Base-by-base conservation (phyloP, 2,888 invertebrate species). In the Agonopterix arenella region DNA sequence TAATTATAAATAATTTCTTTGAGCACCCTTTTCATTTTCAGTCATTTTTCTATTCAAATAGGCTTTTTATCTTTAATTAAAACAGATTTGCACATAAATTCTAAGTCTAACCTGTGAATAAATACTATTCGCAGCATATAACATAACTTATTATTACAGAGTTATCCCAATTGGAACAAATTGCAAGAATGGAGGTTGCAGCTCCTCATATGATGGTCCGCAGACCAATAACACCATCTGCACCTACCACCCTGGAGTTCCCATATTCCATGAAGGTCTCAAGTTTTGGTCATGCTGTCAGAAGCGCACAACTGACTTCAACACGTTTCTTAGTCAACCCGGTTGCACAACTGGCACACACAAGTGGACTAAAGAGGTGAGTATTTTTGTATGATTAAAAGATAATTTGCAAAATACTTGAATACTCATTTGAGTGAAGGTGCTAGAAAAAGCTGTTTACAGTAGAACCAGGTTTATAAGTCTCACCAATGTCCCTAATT, bases 201-300 rank as follows among this genome's bases (percentile, higher is more conserved):
- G 90, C 54, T 77, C 73, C 57, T 85, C 91, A 0, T 98, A 94
- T 70, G 90, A 91, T 59, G 94, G 94, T 5, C 90, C 92, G 1
- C 76, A 92, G 46, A 90, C 91, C 10, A 91, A 95, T 62, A 71
- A 86, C 3, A 86, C 89, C 11, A 75, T 89, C 47, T 98, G 98
- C 73, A 86, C 90, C 45, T 90, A 95, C 80, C 98, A 99, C 84
- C 93, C 97, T 0, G 98, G 98, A 0, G 91, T 90, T 41, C 97
- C 98, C 0, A 92, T 99, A 47, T 99, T 99, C 77, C 98, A 99
- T 66, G 98, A 99, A 88, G 98, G 98, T 0, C 88, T 98, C 74
- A 99, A 99, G 76, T 99, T 93, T 80, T 99, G 98, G 98, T 95
- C 97, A 0, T 99, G 99, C 73, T 99, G 99, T 72, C 93, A 95